Conservation (phyloP, 2,888 invertebrate species). For the Germaria angustata region DNA sequence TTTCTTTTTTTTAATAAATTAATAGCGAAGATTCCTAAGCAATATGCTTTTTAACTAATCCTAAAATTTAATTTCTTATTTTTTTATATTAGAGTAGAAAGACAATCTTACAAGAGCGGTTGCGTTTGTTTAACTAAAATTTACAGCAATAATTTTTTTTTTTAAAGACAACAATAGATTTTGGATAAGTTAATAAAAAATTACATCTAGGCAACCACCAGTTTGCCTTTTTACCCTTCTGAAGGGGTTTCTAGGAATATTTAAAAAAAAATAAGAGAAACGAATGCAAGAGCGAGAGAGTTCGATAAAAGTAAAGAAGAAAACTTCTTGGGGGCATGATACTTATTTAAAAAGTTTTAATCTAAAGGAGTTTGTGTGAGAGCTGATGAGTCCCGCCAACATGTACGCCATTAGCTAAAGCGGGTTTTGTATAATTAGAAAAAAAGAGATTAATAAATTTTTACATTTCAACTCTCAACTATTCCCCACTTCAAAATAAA, state of each 20-base stretch:
- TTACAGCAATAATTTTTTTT: too few relatives aligned
- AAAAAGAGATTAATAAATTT: constrained; percentile 38
- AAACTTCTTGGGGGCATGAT: neutral
- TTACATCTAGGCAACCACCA: neutral
- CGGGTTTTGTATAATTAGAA: constrained; percentile 31
- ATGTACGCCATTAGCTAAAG: constrained; percentile 67
- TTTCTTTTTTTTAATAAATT: neutral
- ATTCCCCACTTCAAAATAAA: neutral
- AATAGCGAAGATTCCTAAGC: constrained; percentile 72
- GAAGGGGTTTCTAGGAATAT: neutral
- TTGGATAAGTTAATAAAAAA: too few relatives aligned
- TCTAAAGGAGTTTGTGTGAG: neutral
- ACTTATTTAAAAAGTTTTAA: neutral
- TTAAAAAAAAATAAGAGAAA: neutral
- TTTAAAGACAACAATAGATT: too few relatives aligned
- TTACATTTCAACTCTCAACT: neutral
- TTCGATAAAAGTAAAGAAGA: neutral
- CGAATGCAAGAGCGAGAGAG: neutral
- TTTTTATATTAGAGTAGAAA: neutral
- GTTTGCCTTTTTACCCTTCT: neutral
- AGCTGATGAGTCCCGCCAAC: neutral
- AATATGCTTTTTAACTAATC: constrained; percentile 70
- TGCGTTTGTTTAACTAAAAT: too few relatives aligned
- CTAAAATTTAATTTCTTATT: constrained; percentile 20
- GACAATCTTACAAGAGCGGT: neutral